Evolutionary conservation across 1,140 invertebrate species (phyloP).

Genomic region (Spodoptera frugiperda): DNA sequence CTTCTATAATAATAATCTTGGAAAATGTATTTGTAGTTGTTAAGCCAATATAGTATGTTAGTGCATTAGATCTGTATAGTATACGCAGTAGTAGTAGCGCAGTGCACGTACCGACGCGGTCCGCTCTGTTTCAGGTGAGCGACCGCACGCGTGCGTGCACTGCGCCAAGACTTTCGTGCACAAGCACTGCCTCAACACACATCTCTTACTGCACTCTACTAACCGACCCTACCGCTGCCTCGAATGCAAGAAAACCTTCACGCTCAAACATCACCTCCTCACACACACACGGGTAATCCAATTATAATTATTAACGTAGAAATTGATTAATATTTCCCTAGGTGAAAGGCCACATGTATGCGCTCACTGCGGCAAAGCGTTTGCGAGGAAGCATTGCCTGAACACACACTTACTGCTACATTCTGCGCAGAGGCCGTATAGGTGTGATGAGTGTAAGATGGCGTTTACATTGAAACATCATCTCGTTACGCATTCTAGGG

Average conservation of each 20-base stretch:
- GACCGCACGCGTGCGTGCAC: conserved; percentile 93
- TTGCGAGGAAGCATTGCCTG: conserved; percentile 94
- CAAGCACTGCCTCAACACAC: conserved; percentile 94
- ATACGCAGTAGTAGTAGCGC: neutral
- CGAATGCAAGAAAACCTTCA: conserved; percentile 95
- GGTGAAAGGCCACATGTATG: conserved; percentile 94
- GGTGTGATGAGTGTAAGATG: conserved; percentile 94
- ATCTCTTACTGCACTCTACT: conserved; percentile 92
- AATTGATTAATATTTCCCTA: conserved; percentile 60
- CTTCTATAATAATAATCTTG: no score
- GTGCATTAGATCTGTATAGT: no score
- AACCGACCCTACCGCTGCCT: conserved; percentile 93
- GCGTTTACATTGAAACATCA: conserved; percentile 94
- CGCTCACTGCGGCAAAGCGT: conserved; percentile 94
- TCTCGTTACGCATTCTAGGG: conserved; percentile 91
- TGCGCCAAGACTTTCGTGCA: conserved; percentile 95
- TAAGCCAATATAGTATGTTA: no score
- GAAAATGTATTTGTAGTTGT: no score
- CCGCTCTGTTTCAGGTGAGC: conserved; percentile 90
- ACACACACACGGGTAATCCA: conserved; percentile 89
- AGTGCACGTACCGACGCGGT: conserved; percentile 46
- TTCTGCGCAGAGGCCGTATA: conserved; percentile 92
- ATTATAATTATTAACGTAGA: neutral
- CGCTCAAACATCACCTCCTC: conserved; percentile 92
- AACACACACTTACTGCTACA: conserved; percentile 93